phyloP scores from a whole-genome alignment of 1,140 invertebrate species.

The Mercenaria mercenaria region DNA sequence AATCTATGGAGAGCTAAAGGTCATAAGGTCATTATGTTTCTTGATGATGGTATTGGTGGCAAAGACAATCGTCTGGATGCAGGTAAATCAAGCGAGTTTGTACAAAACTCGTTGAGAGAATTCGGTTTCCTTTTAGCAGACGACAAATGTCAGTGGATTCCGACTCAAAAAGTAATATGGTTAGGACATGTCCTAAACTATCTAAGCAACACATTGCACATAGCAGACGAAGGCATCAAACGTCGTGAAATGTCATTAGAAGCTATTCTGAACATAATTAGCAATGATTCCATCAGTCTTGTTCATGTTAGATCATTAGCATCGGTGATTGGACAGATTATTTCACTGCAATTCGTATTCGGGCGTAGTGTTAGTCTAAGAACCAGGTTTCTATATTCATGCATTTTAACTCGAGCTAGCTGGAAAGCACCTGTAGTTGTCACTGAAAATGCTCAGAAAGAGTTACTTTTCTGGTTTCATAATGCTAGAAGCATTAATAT shows the following conservation, averaged over 20 bases:
- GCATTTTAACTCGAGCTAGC: background rate
- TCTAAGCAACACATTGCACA: background rate
- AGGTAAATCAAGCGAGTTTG: background rate
- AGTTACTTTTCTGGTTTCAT: no score
- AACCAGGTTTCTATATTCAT: background rate
- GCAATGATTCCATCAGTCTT: background rate
- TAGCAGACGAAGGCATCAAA: background rate
- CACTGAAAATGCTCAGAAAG: background rate
- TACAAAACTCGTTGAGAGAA: background rate
- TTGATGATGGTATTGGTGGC: constrained; percentile 64
- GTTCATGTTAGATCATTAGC: background rate
- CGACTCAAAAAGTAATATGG: background rate
- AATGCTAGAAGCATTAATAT: no score
- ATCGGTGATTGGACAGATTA: background rate
- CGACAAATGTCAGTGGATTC: background rate
- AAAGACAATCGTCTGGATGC: background rate
- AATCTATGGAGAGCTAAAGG: constrained; percentile 47
- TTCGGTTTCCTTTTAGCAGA: constrained; percentile 35
- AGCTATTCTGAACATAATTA: no score
- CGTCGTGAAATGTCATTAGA: no score
- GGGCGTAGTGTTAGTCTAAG: background rate
- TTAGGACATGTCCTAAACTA: background rate
- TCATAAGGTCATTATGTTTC: constrained; percentile 59
- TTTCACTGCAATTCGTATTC: background rate
- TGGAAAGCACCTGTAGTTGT: background rate